Conservation (phyloP, 1,140 invertebrate species). For the Rhagoletis pomonella region DNA sequence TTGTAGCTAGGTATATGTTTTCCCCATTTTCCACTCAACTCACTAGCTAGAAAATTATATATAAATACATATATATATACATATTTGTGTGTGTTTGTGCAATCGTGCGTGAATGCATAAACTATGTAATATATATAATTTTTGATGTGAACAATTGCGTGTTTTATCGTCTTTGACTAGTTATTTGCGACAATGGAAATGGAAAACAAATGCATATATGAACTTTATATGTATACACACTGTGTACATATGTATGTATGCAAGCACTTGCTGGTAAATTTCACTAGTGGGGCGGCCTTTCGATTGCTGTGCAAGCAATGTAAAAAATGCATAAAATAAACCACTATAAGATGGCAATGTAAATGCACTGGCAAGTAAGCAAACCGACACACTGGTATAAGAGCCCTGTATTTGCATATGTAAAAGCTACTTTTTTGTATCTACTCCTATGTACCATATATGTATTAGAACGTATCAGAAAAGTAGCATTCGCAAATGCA, state of each 20-base stretch:
- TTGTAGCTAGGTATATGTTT: neutral
- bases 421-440: too few species aligned
- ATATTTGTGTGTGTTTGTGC: neutral
- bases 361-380: neutral
- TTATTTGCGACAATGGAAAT: slow-evolving; percentile 35
- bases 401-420: too few species aligned
- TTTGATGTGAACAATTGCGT: slow-evolving; percentile 21
- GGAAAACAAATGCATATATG: neutral
- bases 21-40: slow-evolving; percentile 26
- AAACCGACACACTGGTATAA: too few species aligned
- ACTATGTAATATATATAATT: neutral
- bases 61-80: neutral
- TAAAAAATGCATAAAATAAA: slow-evolving; percentile 40
- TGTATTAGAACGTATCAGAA: too few species aligned
- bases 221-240: neutral
- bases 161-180: slow-evolving; percentile 35
- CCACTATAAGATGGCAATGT: neutral
- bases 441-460: too few species aligned
- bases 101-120: neutral
- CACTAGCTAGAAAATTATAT: neutral
- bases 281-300: neutral
- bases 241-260: neutral
- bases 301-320: neutral
- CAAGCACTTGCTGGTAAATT: neutral
- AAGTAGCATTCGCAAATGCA: too few species aligned